Evolutionary conservation across 2,797 vertebrate genomes (phyloP).

Genomic region (Trematomus bernacchii): DNA sequence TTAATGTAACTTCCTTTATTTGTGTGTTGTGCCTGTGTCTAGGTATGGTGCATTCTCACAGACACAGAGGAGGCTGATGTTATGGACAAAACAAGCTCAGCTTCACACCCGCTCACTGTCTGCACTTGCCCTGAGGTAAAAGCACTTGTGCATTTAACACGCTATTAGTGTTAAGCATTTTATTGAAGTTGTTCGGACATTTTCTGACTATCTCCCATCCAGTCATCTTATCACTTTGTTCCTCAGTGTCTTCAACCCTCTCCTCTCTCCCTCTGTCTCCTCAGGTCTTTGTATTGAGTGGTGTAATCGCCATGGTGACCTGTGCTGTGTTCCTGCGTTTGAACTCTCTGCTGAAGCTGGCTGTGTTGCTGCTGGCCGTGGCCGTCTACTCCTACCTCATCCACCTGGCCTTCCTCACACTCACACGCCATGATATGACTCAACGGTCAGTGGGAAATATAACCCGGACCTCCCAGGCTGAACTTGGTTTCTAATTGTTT

Average conservation of each 20-base stretch:
- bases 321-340: conserved; percentile 86
- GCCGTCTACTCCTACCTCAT: conserved; percentile 80
- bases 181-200: neutral
- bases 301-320: conserved; percentile 86
- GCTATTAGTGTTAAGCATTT: too few species aligned
- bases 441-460: conserved; percentile 55
- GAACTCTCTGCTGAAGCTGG: conserved; percentile 85
- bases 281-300: conserved; percentile 82
- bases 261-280: neutral
- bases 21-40: conserved; percentile 17
- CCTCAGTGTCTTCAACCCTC: neutral
- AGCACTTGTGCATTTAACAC: neutral
- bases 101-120: conserved; percentile 59
- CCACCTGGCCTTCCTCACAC: conserved; percentile 75
- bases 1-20: neutral
- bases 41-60: conserved; percentile 82
- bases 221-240: neutral
- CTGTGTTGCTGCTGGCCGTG: conserved; percentile 78
- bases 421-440: conserved; percentile 56
- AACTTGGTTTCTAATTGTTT: neutral
- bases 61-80: conserved; percentile 53
- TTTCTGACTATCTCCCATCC: neutral
- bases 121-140: conserved; percentile 84
- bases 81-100: conserved; percentile 37
- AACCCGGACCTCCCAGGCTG: neutral